Percentiles rank a stretch among this genome's conserved stretches.
Evolutionary conservation across 2,113 vertebrate genomes (phyloP).

Genomic region (Silurus glanis): DNA sequence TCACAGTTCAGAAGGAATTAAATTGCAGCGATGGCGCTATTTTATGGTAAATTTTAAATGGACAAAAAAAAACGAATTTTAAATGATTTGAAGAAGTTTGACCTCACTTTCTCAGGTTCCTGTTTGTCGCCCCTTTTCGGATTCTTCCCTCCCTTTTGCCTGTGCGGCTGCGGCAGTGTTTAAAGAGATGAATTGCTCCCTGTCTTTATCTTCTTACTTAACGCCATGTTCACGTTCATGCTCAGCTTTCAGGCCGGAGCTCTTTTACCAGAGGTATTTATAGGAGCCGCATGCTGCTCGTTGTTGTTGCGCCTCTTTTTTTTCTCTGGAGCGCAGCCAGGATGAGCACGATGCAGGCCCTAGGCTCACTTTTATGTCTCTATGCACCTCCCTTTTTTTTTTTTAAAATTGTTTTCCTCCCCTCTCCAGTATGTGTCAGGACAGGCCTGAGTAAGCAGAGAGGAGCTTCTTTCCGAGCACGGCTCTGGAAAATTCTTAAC

Average conservation of each 20-base stretch:
- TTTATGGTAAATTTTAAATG: background rate
- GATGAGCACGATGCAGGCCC: background rate
- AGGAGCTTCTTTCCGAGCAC: background rate
- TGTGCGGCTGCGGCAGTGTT: background rate
- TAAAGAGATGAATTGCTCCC: background rate
- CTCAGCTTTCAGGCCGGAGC: background rate
- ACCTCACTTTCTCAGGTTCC: background rate
- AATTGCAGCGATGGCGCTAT: background rate
- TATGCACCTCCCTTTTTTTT: background rate
- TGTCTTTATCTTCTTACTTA: background rate
- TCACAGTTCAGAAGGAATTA: background rate
- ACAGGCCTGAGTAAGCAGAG: background rate
- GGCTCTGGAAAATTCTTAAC: constrained; percentile 30
- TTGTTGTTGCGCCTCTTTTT: constrained; percentile 15
- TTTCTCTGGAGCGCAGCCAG: constrained; percentile 31
- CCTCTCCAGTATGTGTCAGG: background rate
- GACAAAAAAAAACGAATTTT: too few relatives aligned
- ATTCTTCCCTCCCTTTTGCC: background rate
- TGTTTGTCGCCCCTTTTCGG: background rate
- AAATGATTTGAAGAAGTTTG: background rate
- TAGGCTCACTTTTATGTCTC: background rate
- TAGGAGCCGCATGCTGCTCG: constrained; percentile 42
- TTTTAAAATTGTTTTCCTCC: background rate
- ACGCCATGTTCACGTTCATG: background rate
- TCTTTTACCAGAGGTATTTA: constrained; percentile 36